Evolutionary conservation across 2,797 vertebrate species (phyloP).

Genomic region (Megaceryle alcyon): DNA sequence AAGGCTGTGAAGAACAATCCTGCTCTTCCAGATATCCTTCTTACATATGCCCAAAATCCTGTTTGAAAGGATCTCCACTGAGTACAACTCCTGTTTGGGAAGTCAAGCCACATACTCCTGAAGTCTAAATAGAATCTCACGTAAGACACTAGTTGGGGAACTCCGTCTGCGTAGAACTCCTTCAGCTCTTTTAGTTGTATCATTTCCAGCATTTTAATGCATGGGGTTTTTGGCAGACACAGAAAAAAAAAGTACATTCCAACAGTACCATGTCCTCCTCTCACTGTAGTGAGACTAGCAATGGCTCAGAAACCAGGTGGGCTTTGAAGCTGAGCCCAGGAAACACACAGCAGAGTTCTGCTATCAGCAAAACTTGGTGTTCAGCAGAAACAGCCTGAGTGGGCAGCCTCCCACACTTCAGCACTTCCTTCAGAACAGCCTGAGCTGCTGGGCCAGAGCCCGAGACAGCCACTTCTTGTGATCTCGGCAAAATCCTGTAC

Average conservation of each 20-base stretch:
- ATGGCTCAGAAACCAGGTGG: neutral
- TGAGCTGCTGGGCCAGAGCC: neutral
- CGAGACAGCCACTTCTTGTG: fast-evolving
- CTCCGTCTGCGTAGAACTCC: neutral
- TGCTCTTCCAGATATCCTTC: neutral
- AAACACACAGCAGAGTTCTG: neutral
- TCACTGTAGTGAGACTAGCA: neutral
- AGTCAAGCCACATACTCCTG: neutral
- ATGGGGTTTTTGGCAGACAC: neutral
- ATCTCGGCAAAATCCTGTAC: neutral
- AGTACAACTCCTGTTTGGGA: neutral
- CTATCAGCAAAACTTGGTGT: neutral
- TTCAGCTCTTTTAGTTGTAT: neutral
- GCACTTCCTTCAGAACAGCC: neutral
- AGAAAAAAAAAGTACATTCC: neutral
- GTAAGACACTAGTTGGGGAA: neutral
- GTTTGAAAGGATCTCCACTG: neutral
- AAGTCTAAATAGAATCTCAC: neutral
- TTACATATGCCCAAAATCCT: neutral
- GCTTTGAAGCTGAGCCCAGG: neutral
- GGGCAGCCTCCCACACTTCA: neutral
- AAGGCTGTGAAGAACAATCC: neutral
- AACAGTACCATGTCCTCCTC: fast-evolving
- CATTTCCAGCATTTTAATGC: neutral
- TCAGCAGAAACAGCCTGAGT: neutral